Percentiles rank a stretch among this genome's conserved stretches.
These are phyloP conservation scores for Hydra vulgaris DNA, from an alignment of 30 jellyfish, hydroid and myxozoan genomes.

Conservation along the genomic window DNA sequence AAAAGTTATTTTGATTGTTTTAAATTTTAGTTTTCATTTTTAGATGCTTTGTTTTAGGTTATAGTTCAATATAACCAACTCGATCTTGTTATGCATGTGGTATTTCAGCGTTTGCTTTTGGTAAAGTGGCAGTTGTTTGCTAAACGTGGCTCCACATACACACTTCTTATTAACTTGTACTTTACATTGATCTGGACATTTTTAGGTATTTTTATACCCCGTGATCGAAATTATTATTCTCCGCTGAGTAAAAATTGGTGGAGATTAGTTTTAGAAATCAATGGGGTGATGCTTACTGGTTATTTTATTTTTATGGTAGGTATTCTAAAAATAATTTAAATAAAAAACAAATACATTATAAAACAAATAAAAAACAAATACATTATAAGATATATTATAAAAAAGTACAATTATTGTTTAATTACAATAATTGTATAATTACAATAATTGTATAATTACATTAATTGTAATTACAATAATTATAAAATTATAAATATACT, in stretches of 20 bases:
- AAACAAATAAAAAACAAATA: background rate
- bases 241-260: conserved; percentile 67
- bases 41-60: conserved; percentile 27
- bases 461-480: too few species aligned
- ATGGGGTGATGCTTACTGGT: conserved; percentile 65
- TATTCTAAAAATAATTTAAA: too few species aligned
- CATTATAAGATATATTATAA: background rate
- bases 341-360: too few species aligned
- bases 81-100: conserved; percentile 92
- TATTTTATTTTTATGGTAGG: conserved; percentile 70
- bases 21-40: too few species aligned
- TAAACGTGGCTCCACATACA: conserved; percentile 53
- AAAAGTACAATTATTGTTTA: background rate
- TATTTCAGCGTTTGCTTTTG: conserved; percentile 65
- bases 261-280: conserved; percentile 70
- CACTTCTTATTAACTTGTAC: conserved; percentile 47
- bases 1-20: too few species aligned
- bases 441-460: too few species aligned
- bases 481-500: too few species aligned
- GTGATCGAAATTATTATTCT: conserved; percentile 52
- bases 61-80: conserved; percentile 83
- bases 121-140: conserved; percentile 92
- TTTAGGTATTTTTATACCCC: conserved; percentile 77
- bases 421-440: too few species aligned
- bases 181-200: conserved; percentile 94